phyloP scores from a whole-genome alignment of 2,797 vertebrate species.

The Pseudochaenichthys georgianus region DNA sequence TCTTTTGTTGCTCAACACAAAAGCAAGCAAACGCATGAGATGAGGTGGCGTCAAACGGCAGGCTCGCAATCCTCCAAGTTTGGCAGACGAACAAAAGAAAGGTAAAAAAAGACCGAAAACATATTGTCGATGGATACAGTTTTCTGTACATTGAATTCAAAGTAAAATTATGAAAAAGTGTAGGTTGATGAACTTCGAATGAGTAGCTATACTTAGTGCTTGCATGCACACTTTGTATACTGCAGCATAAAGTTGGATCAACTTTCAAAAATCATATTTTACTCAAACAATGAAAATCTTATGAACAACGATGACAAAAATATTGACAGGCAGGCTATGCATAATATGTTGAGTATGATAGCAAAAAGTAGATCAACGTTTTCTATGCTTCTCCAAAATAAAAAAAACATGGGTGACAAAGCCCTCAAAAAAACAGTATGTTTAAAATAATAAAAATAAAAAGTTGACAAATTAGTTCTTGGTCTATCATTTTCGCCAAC shows the following conservation, averaged over 20 bases:
- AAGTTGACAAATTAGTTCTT: conserved; percentile 82
- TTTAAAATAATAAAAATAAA: conserved; percentile 59
- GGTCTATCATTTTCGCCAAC: conserved; percentile 78
- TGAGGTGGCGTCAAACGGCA: conserved; percentile 93
- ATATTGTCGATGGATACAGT: conserved; percentile 86
- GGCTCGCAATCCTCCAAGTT: conserved; percentile 90
- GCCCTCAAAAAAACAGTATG: conserved; percentile 65
- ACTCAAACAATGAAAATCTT: conserved; percentile 88
- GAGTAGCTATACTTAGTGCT: conserved; percentile 78
- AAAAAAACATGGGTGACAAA: conserved; percentile 69
- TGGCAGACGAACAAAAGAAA: conserved; percentile 80
- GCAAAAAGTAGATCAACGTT: conserved; percentile 84
- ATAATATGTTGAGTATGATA: conserved; percentile 70
- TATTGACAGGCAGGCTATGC: conserved; percentile 79
- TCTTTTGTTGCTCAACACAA: conserved; percentile 93
- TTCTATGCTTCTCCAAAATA: conserved; percentile 82
- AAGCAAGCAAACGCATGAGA: conserved; percentile 95
- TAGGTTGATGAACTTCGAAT: conserved; percentile 85
- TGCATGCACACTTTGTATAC: conserved; percentile 86
- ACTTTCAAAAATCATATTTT: conserved; percentile 85
- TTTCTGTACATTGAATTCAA: conserved; percentile 85
- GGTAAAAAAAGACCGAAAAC: conserved; percentile 73
- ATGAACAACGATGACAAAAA: conserved; percentile 82
- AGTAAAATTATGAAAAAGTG: conserved; percentile 80
- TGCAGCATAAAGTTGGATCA: conserved; percentile 88